These are phyloP conservation scores for Saiga tatarica DNA, from an alignment of 2,113 vertebrate species.

Conservation along the genomic window DNA sequence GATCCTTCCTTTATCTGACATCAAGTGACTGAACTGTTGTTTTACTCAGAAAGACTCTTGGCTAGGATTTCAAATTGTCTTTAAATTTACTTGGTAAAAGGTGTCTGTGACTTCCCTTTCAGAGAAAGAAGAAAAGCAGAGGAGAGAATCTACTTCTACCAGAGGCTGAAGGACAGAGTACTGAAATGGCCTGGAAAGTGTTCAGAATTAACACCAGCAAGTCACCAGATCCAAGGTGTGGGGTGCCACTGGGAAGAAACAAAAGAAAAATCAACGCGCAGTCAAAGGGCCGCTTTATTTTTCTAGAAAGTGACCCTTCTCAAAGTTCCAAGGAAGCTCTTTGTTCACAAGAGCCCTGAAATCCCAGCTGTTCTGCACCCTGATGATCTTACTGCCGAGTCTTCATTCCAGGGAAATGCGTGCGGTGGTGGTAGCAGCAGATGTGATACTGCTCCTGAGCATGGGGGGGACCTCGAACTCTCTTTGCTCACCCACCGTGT, in stretches of 20 bases:
- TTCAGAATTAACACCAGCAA: neutral
- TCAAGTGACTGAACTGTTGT: neutral
- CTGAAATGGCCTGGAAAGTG: neutral
- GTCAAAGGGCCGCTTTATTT: conserved; percentile 5
- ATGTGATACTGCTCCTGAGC: conserved; percentile 79
- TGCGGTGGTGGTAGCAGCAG: conserved; percentile 62
- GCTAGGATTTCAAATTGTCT: neutral
- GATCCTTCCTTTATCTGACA: conserved; percentile 20
- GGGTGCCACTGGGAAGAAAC: neutral
- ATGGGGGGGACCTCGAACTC: conserved; percentile 71
- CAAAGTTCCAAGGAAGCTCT: neutral
- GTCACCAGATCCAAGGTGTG: neutral
- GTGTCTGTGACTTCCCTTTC: conserved; percentile 39
- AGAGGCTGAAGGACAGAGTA: neutral
- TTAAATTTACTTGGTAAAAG: conserved; percentile 40
- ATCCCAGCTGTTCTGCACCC: neutral
- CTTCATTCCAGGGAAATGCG: conserved; percentile 78
- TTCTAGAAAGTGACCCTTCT: conserved; percentile 11
- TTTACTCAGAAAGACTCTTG: neutral
- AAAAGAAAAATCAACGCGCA: neutral
- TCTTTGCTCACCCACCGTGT: conserved; percentile 88
- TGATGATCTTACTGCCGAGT: neutral
- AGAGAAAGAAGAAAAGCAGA: conserved; percentile 36
- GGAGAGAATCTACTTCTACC: neutral
- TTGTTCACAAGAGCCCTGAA: neutral